Conservation (phyloP, 92 coral and sea anemone genomes). For the Palythoa heliodiscus region DNA sequence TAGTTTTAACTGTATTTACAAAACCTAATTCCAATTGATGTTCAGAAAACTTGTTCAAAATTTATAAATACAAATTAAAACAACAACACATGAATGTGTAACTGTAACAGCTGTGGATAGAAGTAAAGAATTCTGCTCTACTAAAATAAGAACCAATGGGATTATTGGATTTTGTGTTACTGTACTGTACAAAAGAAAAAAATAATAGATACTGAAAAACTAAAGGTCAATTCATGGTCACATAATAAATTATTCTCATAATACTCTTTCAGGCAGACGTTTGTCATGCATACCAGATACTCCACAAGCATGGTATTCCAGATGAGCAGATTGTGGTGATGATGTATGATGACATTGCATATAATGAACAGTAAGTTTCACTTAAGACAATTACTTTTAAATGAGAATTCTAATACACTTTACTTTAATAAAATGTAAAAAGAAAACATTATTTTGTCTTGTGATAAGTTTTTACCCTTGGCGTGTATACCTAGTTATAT, state of each 20-base stretch:
- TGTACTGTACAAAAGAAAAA: too few species aligned
- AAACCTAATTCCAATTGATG: too few species aligned
- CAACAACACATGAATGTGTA: too few species aligned
- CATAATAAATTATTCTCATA: neutral
- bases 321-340: conserved; percentile 97
- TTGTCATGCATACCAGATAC: conserved; percentile 95
- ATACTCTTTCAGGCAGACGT: conserved; percentile 73
- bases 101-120: too few species aligned
- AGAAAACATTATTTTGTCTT: neutral
- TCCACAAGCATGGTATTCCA: conserved; percentile 89
- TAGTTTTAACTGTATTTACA: too few species aligned
- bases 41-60: too few species aligned
- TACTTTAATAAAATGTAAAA: neutral
- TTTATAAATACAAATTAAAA: too few species aligned
- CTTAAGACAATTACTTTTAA: neutral
- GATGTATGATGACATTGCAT: conserved; percentile 98
- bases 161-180: too few species aligned
- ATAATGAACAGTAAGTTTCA: conserved; percentile 57
- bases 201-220: too few species aligned
- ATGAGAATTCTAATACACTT: neutral
- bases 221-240: neutral
- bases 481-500: too few species aligned
- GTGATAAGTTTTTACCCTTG: neutral
- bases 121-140: too few species aligned
- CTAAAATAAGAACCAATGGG: too few species aligned